phyloP scores from a whole-genome alignment of 2,797 vertebrate genomes.

The Pempheris klunzingeri region DNA sequence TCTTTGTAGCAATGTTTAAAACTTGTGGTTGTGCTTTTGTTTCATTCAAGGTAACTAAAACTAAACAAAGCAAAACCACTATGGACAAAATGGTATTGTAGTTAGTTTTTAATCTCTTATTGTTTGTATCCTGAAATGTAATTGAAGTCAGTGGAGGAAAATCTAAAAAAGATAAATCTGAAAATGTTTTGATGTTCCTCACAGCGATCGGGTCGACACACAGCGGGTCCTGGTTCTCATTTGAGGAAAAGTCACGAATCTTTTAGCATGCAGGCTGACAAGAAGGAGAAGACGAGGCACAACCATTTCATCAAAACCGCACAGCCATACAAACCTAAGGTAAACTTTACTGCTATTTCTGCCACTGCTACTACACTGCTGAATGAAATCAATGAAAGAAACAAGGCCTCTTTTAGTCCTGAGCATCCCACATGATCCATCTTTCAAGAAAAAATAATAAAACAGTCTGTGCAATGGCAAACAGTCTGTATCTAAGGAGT shows the following conservation, averaged over 20 bases:
- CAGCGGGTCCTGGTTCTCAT: constrained; percentile 89
- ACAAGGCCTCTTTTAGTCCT: not conserved
- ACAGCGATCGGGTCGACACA: constrained; percentile 93
- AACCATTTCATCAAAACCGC: constrained; percentile 99
- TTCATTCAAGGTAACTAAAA: too few relatives aligned
- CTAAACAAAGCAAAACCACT: too few relatives aligned
- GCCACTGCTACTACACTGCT: too few relatives aligned
- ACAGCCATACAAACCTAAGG: constrained; percentile 99
- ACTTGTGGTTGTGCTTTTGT: too few relatives aligned
- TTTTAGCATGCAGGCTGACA: constrained; percentile 96
- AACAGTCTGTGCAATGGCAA: too few relatives aligned
- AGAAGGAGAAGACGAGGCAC: constrained; percentile 98
- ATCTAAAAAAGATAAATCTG: not conserved
- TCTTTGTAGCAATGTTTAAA: not conserved
- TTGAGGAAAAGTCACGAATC: constrained; percentile 93
- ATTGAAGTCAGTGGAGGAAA: not conserved
- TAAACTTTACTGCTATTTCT: constrained; percentile 66
- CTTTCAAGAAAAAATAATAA: not conserved
- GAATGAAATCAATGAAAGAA: not conserved
- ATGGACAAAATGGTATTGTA: too few relatives aligned
- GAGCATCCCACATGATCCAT: not conserved
- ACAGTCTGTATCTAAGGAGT: not conserved
- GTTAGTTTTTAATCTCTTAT: too few relatives aligned
- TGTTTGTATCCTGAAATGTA: too few relatives aligned
- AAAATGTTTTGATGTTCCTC: constrained; percentile 24